phyloP scores from a whole-genome alignment of 2,113 vertebrate genomes.

The Paramisgurnus dabryanus region DNA sequence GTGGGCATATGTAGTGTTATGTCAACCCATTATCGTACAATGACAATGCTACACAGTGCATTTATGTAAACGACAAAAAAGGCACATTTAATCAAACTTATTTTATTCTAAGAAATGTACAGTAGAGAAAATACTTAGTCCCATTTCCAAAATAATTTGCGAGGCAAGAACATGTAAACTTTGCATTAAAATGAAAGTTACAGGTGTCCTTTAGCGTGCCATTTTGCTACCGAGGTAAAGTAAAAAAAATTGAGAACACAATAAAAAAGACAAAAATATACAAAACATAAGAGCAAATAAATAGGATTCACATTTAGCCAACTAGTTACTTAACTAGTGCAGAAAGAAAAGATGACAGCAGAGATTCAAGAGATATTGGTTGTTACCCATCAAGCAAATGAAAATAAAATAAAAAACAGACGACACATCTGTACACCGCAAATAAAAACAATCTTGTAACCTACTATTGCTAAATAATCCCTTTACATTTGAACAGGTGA shows the following conservation, averaged over 20 bases:
- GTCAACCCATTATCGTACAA: too few relatives aligned
- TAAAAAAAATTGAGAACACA: constrained; percentile 43
- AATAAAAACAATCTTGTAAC: constrained; percentile 47
- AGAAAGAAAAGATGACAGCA: constrained; percentile 67
- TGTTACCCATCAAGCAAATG: constrained; percentile 39
- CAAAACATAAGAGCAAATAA: constrained; percentile 77
- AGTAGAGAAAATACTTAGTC: constrained; percentile 78
- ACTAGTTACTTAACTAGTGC: constrained; percentile 72
- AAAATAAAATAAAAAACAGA: constrained; percentile 48
- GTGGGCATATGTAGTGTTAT: too few relatives aligned
- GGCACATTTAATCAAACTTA: constrained; percentile 58
- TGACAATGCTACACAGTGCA: too few relatives aligned
- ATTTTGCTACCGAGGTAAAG: constrained; percentile 72
- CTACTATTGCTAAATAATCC: constrained; percentile 48
- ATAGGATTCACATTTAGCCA: constrained; percentile 80
- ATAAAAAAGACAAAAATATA: constrained; percentile 68
- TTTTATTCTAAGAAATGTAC: constrained; percentile 82
- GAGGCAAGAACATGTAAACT: constrained; percentile 77
- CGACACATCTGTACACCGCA: constrained; percentile 41
- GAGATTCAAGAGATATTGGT: constrained; percentile 54
- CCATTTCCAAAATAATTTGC: constrained; percentile 78
- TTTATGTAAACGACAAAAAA: neutral
- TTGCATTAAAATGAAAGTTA: constrained; percentile 65
- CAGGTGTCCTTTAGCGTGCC: constrained; percentile 59
- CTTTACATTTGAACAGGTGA: constrained; percentile 56